phyloP scores from a whole-genome alignment of 2,797 vertebrate species.

The Cyprinella venusta region DNA sequence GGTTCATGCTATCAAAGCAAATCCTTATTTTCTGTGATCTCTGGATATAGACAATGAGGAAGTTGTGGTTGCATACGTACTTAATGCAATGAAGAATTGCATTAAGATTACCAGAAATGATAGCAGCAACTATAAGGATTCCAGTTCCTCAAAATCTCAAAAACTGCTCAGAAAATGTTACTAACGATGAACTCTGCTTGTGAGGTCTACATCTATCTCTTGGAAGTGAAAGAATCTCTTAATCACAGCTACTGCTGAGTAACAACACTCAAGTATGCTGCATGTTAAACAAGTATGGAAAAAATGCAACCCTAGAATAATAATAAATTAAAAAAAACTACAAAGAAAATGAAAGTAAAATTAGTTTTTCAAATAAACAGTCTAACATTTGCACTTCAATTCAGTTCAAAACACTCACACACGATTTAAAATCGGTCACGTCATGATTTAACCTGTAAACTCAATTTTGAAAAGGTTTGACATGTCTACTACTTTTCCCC shows the following conservation, averaged over 20 bases:
- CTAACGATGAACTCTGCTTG: not conserved
- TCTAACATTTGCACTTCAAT: not conserved
- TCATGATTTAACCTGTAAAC: not conserved
- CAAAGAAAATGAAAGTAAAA: not conserved
- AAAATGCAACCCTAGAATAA: not conserved
- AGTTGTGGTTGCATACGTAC: constrained; percentile 10
- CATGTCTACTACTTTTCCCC: not conserved
- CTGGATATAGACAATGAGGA: not conserved
- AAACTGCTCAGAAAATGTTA: constrained; percentile 1
- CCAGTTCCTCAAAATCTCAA: constrained; percentile 22
- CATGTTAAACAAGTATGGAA: not conserved
- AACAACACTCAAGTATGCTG: not conserved
- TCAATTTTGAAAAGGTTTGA: not conserved
- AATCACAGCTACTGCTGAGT: not conserved
- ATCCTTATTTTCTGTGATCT: constrained; percentile 17
- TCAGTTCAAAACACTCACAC: not conserved
- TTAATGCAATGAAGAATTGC: not conserved
- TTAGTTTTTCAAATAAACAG: not conserved
- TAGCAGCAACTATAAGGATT: not conserved
- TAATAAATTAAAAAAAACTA: not conserved
- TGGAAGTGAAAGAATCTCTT: not conserved
- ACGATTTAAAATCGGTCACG: not conserved
- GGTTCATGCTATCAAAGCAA: not conserved
- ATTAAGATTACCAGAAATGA: constrained; percentile 11
- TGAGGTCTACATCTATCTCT: not conserved